phyloP scores from a whole-genome alignment of 2,888 invertebrate genomes.

The Achlya flavicornis region DNA sequence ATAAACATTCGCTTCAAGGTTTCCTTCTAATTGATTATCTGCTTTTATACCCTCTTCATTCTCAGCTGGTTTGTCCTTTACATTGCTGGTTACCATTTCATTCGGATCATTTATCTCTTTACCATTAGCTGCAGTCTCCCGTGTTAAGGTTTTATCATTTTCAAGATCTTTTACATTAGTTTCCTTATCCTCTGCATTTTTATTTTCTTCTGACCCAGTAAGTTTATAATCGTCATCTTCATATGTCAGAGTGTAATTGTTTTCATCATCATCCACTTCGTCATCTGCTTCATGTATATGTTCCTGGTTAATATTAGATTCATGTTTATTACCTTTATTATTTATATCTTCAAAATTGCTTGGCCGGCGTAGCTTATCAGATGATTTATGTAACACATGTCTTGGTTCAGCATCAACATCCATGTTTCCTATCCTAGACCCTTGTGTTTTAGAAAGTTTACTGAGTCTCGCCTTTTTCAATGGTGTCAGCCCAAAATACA shows the following conservation, averaged over 20 bases:
- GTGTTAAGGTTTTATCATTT: slow-evolving; percentile 12
- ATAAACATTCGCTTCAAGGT: neutral
- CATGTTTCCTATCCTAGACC: slow-evolving; percentile 36
- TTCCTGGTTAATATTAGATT: slow-evolving; percentile 1
- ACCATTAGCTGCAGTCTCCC: neutral
- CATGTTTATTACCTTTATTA: neutral
- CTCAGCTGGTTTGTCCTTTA: too few relatives aligned
- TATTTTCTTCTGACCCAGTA: neutral
- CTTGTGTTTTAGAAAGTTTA: slow-evolving; percentile 49
- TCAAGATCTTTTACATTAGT: slow-evolving; percentile 6
- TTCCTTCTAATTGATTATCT: slow-evolving; percentile 18
- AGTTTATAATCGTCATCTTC: neutral
- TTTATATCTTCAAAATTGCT: neutral
- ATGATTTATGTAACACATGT: slow-evolving; percentile 13
- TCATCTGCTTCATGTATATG: slow-evolving; percentile 11
- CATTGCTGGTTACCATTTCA: neutral
- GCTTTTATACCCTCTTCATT: slow-evolving; percentile 10
- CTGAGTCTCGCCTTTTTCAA: slow-evolving; percentile 53
- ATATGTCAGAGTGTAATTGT: slow-evolving; percentile 7
- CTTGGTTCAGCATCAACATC: slow-evolving; percentile 17
- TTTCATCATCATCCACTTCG: slow-evolving; percentile 11
- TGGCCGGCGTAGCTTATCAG: slow-evolving; percentile 15
- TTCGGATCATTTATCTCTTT: slow-evolving; percentile 12
- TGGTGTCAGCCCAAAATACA: slow-evolving; percentile 41
- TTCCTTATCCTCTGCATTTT: neutral